Evolutionary conservation across 37 sponge, comb jelly and placozoan genomes (phyloP).

Genomic region (Aphrocallistes beatrix): DNA sequence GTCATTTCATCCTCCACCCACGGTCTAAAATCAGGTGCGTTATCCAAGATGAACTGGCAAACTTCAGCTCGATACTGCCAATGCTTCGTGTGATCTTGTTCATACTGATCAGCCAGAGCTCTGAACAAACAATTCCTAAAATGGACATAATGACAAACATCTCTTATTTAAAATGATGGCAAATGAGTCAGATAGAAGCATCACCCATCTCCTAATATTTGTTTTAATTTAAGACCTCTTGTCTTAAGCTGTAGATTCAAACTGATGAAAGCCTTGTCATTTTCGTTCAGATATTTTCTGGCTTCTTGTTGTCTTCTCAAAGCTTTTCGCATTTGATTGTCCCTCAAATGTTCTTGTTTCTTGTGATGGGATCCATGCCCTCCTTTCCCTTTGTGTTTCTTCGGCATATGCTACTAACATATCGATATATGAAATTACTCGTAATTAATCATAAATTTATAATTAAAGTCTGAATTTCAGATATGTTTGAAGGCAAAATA

Average conservation of each 20-base stretch:
- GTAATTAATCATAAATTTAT: too few species aligned
- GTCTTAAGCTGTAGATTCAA: neutral
- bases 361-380: neutral
- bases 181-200: neutral
- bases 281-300: neutral
- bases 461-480: too few species aligned
- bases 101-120: conserved; percentile 60
- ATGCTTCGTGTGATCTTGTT: conserved; percentile 26
- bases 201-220: neutral
- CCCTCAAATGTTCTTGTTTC: neutral
- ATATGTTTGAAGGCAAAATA: too few species aligned
- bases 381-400: neutral
- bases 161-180: neutral
- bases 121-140: conserved; percentile 74
- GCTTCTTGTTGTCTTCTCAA: neutral
- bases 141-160: neutral
- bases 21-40: conserved; percentile 47
- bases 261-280: conserved; percentile 11
- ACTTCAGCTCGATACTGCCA: conserved; percentile 25
- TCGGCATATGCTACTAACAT: too few species aligned
- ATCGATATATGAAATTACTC: too few species aligned
- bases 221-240: neutral
- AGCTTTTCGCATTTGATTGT: conserved; percentile 8
- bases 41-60: conserved; percentile 46
- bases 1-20: conserved; percentile 49